Evolutionary conservation across 2,888 invertebrate genomes (phyloP).

Genomic region (Drosophila fulvimacula): DNA sequence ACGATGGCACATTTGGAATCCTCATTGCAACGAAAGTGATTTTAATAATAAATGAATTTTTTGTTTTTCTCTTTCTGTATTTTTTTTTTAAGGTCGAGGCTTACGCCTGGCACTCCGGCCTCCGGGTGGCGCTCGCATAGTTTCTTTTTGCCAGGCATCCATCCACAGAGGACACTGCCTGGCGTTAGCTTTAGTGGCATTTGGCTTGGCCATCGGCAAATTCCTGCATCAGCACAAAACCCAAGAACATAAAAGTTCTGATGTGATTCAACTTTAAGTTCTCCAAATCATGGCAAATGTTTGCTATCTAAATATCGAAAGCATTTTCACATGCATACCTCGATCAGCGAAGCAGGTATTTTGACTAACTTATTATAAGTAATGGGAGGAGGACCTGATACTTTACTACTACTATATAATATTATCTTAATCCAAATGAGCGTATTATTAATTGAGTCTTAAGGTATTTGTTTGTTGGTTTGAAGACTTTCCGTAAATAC

Average conservation of each 20-base stretch:
- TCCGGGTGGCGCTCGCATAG: constrained; percentile 38
- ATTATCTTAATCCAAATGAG: too few species aligned
- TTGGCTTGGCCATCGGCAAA: constrained; percentile 32
- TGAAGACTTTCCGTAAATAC: too few species aligned
- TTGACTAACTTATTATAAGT: too few species aligned
- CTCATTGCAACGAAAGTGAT: constrained; percentile 85
- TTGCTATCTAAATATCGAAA: constrained; percentile 27
- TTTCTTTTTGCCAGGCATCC: constrained; percentile 28
- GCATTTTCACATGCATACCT: constrained; percentile 1
- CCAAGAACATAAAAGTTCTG: neutral
- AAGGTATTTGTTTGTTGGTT: too few species aligned
- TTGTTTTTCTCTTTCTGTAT: constrained; percentile 41
- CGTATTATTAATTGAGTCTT: neutral
- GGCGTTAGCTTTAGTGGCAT: constrained; percentile 48
- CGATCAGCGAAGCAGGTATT: neutral
- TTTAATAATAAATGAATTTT: constrained; percentile 84
- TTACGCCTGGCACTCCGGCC: constrained; percentile 1
- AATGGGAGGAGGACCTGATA: too few species aligned
- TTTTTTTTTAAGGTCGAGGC: constrained; percentile 14
- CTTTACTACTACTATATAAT: too few species aligned
- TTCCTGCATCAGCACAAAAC: constrained; percentile 20
- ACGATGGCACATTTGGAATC: constrained; percentile 81
- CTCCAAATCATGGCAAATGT: constrained; percentile 9
- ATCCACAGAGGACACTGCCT: constrained; percentile 52
- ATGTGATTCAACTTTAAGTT: constrained; percentile 15